These are phyloP conservation scores for Epistrophe eligans DNA, from an alignment of 2,888 invertebrate genomes.

Conservation along the genomic window DNA sequence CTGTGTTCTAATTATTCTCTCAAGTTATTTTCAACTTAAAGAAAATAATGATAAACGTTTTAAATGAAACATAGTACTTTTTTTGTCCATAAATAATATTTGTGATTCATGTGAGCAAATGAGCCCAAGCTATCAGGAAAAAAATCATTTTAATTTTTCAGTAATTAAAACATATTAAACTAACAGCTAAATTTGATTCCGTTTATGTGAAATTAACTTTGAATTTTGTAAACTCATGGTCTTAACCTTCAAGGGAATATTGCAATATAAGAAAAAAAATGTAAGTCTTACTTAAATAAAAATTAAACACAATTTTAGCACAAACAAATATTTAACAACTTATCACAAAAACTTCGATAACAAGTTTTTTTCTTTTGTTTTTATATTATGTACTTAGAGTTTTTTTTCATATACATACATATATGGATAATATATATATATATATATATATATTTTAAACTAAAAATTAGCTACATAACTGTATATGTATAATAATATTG, in stretches of 20 bases:
- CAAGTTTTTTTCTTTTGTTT: conserved; percentile 40
- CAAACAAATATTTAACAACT: conserved; percentile 64
- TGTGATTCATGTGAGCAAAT: not conserved
- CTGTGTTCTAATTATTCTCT: too few relatives aligned
- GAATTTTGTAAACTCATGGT: too few relatives aligned
- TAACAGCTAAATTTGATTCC: not conserved
- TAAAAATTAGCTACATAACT: conserved; percentile 42
- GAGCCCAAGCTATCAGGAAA: not conserved
- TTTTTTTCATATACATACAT: not conserved
- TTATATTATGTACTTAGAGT: not conserved
- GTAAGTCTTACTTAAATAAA: conserved; percentile 22
- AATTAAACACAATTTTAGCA: conserved; percentile 62
- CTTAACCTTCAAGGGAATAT: conserved; percentile 24
- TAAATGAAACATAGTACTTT: not conserved
- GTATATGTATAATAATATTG: conserved; percentile 12
- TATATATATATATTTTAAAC: conserved; percentile 26
- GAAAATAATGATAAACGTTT: not conserved
- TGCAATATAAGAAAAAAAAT: not conserved
- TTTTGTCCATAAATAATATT: not conserved
- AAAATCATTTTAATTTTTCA: not conserved
- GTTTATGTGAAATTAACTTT: not conserved
- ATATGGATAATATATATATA: not conserved
- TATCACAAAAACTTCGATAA: conserved; percentile 67
- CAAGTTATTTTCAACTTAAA: not conserved
- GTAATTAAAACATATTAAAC: not conserved